Conservation (phyloP, 2,797 vertebrate species). For the Eupleurogrammus muticus region DNA sequence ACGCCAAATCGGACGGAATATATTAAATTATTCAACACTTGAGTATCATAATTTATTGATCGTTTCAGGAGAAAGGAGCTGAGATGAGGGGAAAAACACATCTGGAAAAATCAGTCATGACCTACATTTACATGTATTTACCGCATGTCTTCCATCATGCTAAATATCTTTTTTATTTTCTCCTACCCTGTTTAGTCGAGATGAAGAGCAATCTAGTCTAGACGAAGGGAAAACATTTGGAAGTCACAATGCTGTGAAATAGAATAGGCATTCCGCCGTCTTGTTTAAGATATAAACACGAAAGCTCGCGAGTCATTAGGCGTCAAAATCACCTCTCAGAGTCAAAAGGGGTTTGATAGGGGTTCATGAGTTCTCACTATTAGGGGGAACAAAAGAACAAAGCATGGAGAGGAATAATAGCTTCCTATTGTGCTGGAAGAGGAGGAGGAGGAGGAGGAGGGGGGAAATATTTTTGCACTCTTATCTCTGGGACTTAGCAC, state of each 20-base stretch:
- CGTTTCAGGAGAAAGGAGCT: conserved; percentile 29
- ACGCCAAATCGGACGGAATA: conserved; percentile 23
- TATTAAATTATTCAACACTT: conserved; percentile 45
- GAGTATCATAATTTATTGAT: conserved; percentile 58
- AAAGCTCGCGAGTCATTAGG: conserved; percentile 45
- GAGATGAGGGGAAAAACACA: conserved; percentile 29
- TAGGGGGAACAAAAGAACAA: conserved; percentile 65
- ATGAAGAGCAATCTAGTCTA: not conserved
- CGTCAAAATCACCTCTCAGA: conserved; percentile 53
- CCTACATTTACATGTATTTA: conserved; percentile 34
- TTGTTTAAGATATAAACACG: conserved; percentile 41
- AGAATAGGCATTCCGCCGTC: conserved; percentile 12
- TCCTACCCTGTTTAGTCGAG: conserved; percentile 5
- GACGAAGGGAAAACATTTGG: conserved; percentile 10
- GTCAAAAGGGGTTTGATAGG: conserved; percentile 47
- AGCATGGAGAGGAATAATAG: conserved; percentile 59
- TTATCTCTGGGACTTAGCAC: conserved; percentile 64
- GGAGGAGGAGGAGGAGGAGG: conserved; percentile 20
- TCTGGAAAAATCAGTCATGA: conserved; percentile 35
- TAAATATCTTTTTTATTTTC: conserved; percentile 19
- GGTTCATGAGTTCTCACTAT: conserved; percentile 45
- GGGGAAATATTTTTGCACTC: conserved; percentile 49
- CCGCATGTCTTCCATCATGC: not conserved
- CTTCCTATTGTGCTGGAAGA: conserved; percentile 49
- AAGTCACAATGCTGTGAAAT: conserved; percentile 24